These are phyloP conservation scores for Drosophila birchii DNA, from an alignment of 2,888 invertebrate genomes.

Conservation along the genomic window DNA sequence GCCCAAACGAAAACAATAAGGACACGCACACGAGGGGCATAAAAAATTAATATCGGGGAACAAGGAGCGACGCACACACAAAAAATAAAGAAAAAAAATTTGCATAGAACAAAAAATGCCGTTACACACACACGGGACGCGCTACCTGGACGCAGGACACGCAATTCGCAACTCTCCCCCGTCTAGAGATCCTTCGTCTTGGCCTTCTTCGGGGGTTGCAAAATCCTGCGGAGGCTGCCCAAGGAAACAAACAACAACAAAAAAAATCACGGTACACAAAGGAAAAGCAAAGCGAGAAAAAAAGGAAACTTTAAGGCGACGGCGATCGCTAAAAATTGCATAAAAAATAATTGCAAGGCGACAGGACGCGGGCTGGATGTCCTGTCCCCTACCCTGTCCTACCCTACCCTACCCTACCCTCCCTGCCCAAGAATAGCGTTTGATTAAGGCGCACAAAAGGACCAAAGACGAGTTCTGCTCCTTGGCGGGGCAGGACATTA, in stretches of 20 bases:
- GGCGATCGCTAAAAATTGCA: constrained; percentile 74
- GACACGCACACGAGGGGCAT: constrained; percentile 71
- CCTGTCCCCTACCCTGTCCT: constrained; percentile 14
- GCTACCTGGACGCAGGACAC: constrained; percentile 40
- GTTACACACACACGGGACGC: constrained; percentile 73
- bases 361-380: constrained; percentile 48
- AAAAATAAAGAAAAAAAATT: constrained; percentile 79
- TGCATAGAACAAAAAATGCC: constrained; percentile 85
- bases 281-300: background rate
- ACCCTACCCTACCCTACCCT: constrained; percentile 3
- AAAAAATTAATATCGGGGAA: constrained; percentile 76
- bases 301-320: constrained; percentile 46
- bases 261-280: constrained; percentile 28
- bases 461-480: constrained; percentile 21
- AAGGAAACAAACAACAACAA: background rate
- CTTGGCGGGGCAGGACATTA: constrained; percentile 72
- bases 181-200: constrained; percentile 15
- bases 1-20: constrained; percentile 55
- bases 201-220: constrained; percentile 35
- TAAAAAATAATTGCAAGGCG: constrained; percentile 75
- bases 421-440: constrained; percentile 58
- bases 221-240: constrained; percentile 2
- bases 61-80: constrained; percentile 9
- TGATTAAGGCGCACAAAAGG: constrained; percentile 71
- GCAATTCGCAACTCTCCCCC: constrained; percentile 26